phyloP scores from a whole-genome alignment of 2,797 vertebrate species.

The Channallabes apus region DNA sequence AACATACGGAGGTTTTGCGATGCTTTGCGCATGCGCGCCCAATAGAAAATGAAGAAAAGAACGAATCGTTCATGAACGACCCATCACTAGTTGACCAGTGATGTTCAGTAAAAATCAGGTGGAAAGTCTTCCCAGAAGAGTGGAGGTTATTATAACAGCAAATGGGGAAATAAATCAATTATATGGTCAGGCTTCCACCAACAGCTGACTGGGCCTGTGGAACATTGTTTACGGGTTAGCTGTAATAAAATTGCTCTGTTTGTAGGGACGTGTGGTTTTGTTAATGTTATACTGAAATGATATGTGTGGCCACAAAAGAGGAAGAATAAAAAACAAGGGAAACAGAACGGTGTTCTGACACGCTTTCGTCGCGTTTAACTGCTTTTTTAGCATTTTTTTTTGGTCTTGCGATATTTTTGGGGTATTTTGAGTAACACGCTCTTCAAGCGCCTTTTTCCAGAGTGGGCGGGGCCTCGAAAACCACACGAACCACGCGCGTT shows the following conservation, averaged over 20 bases:
- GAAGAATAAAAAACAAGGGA: background rate
- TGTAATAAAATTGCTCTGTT: background rate
- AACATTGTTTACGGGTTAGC: background rate
- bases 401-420: background rate
- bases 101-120: background rate
- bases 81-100: background rate
- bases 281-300: background rate
- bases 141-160: background rate
- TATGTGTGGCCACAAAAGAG: background rate
- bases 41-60: too few relatives aligned
- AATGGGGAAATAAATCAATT: background rate
- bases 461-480: slow-evolving; percentile 15
- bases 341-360: background rate
- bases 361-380: background rate
- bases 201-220: background rate
- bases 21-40: too few relatives aligned
- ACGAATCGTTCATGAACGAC: too few relatives aligned
- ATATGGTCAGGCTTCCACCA: background rate
- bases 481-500: background rate
- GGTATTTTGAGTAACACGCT: too few relatives aligned
- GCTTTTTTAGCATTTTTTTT: background rate
- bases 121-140: background rate
- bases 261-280: background rate
- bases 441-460: background rate
- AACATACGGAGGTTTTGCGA: too few relatives aligned